Percentiles rank a stretch among this genome's conserved stretches.
Evolutionary conservation across 1,140 invertebrate genomes (phyloP).

Genomic region (Platorchestia sp.): DNA sequence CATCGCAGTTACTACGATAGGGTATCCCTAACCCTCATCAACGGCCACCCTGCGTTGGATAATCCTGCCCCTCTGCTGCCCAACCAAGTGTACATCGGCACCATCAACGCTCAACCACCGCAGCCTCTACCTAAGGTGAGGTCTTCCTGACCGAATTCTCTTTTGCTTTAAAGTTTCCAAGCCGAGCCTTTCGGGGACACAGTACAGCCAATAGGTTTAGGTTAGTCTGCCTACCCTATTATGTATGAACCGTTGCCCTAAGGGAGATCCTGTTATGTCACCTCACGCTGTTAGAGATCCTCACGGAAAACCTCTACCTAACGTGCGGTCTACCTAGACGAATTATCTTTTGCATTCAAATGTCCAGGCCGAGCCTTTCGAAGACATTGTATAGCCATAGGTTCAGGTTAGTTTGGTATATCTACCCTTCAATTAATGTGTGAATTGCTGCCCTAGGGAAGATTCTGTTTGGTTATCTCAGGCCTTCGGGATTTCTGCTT

Average conservation of each 20-base stretch:
- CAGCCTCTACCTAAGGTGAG: slow-evolving; percentile 61
- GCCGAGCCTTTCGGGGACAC: background rate
- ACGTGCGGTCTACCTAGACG: slow-evolving; percentile 34
- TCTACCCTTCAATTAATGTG: background rate
- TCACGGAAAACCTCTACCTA: slow-evolving; percentile 59
- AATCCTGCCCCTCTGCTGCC: slow-evolving; percentile 63
- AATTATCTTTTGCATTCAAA: background rate
- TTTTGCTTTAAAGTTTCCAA: background rate
- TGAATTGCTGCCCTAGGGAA: too few relatives aligned
- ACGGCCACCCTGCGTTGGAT: slow-evolving; percentile 63
- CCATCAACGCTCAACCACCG: slow-evolving; percentile 58
- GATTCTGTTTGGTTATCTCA: too few relatives aligned
- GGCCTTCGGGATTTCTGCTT: too few relatives aligned
- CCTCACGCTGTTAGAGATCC: too few relatives aligned
- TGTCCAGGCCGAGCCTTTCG: background rate
- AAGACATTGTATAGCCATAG: background rate
- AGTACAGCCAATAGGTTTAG: background rate
- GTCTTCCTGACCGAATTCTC: background rate
- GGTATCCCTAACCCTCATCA: slow-evolving; percentile 61
- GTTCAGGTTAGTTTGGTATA: background rate
- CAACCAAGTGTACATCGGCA: slow-evolving; percentile 63
- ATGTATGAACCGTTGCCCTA: too few relatives aligned
- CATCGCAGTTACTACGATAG: slow-evolving; percentile 57
- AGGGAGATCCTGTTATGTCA: too few relatives aligned
- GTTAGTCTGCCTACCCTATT: background rate